Evolutionary conservation across 2,888 invertebrate genomes (phyloP), one percentile per base, ranked within the genome.

Genomic region (Tupiocoris notatus): DNA sequence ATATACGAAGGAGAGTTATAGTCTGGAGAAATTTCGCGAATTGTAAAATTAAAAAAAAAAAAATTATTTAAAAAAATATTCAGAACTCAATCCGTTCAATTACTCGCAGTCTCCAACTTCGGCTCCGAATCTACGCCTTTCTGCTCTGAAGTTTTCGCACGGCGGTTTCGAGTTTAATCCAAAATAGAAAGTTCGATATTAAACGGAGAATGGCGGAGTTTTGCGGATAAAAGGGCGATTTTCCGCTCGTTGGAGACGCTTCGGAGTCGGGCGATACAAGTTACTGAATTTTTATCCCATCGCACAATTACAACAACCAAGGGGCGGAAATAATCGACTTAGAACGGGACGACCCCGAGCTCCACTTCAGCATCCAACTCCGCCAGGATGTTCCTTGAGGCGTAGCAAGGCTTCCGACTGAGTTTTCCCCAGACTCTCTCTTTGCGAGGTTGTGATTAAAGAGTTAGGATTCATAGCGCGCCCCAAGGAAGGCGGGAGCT

Each of bases 391-490:
- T 39, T 39, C 39, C 39, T 39, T 39, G 39, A 39, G 39, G 39
- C 39, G 39, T 39, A 39, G 39, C 39, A 7, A 7, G 12, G 39
- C 39, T 39, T 3, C 6, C 39, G n/a, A 24, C 70, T 59, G 70
- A 58, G 70, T 70, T 25, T 58, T 70, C 24, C 58, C 7, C 24
- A 18, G 39, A 56, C 56, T 24, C 70, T 70, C 39, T 39, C 39
- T 70, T 59, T 73, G 23, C 24, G 24, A 65, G 65, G 75, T 75
- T 64, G 75, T 75, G 75, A 75, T 75, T 75, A 75, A 75, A 75
- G 75, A 75, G 75, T 75, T 75, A 75, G 75, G 75, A 75, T 75
- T 75, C 75, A 65, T 59, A 64, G 58, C 65, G 65, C 58, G 75
- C 56, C 65, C 65, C 23, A 67, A 20, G 9, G 54, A 68, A 54